Base-by-base conservation (phyloP, 2,797 vertebrate genomes). In the Epinephelus coioides region DNA sequence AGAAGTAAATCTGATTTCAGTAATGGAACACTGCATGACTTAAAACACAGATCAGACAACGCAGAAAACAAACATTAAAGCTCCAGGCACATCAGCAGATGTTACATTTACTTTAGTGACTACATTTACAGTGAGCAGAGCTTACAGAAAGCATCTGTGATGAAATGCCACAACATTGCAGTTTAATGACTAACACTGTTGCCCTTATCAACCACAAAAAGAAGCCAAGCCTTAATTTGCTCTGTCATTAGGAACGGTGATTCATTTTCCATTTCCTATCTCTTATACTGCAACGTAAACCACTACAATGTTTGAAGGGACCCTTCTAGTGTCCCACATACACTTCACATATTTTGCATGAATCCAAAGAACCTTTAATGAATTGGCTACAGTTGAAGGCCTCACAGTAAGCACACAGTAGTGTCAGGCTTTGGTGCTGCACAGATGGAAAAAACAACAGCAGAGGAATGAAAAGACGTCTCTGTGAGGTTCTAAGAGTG, bases 371-470 rank as follows among this genome's bases (percentile, higher is more conserved):
- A 34, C 34, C 34, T 34, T 34, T 53, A 15, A 79, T 72, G 47
- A 62, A 71, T 30, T 19, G 44, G 85, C 70, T 27, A 13, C 44
- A 62, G 69, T 53, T 79, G 1, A n/a, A 75, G 66, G 65, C 46
- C 30, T 75, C 64, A 76, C 77, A 76, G 85, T 11, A 71, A 65
- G 68, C 73, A 68, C 61, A 73, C 23, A 67, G 67, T 78, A 76
- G 88, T 81, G 90, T 81, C 83, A 64, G 81, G 73, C 80, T 82
- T 86, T 89, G 88, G 86, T 87, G 86, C 61, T 21, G 83, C 74
- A 80, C 55, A 69, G 76, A 54, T 94, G 94, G 94, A 95, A 96
- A 95, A 95, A 94, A 76, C 89, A 95, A 93, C 92, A 94, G 79
- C 17, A 4, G 34, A 53, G 89, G 90, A 88, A 92, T 94, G 93